These are phyloP conservation scores for Geophilus truncorum DNA, from an alignment of 2,888 invertebrate species.

Conservation along the genomic window DNA sequence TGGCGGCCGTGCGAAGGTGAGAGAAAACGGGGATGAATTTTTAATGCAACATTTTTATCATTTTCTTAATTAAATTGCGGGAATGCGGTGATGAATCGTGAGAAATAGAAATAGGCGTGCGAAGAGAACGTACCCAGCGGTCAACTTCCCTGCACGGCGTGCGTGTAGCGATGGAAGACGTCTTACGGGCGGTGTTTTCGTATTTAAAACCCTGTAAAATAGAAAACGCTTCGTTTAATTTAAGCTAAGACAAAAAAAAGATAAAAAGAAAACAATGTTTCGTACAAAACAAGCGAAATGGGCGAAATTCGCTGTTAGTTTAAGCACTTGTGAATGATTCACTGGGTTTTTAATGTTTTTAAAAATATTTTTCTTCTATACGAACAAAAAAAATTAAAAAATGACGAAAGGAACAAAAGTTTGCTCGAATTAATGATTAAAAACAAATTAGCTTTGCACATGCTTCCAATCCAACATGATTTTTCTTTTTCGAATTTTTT, in stretches of 20 bases:
- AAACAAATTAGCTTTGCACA: conserved; percentile 19
- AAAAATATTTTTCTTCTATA: not conserved
- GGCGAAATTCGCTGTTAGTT: not conserved
- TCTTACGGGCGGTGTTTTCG: not conserved
- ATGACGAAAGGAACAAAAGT: not conserved
- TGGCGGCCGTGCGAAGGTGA: not conserved
- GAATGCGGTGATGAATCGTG: not conserved
- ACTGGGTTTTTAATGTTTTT: not conserved
- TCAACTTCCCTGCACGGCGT: not conserved
- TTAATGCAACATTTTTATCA: not conserved
- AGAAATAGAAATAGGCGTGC: not conserved
- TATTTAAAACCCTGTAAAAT: not conserved
- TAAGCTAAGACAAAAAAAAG: not conserved
- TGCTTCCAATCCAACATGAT: conserved; percentile 8
- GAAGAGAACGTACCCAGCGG: not conserved
- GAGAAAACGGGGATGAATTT: not conserved
- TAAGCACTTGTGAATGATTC: conserved; percentile 15
- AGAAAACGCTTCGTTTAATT: not conserved
- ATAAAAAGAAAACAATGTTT: not conserved
- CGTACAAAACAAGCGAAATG: not conserved
- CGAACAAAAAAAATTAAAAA: not conserved
- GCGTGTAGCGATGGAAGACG: not conserved
- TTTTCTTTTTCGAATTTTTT: not conserved
- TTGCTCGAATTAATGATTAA: conserved; percentile 16
- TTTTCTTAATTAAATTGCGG: not conserved